A percentile compares a stretch with the other conserved stretches of the same genome.
Evolutionary conservation across 1,140 invertebrate genomes (phyloP).

Genomic region (Dendroctonus valens): DNA sequence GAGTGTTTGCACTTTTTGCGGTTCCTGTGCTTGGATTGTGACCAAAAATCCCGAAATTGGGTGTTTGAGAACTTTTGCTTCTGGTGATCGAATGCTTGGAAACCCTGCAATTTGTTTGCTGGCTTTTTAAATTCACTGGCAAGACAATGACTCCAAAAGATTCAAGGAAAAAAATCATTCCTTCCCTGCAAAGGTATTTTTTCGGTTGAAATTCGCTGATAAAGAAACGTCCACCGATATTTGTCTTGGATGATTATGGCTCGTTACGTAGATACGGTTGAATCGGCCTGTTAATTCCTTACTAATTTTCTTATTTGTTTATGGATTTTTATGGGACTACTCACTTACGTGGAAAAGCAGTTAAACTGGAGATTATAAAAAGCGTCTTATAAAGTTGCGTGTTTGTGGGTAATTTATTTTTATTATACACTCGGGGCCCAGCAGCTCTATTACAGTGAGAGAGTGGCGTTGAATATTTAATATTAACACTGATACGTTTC

Average conservation of each 20-base stretch:
- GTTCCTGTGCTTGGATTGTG: not conserved
- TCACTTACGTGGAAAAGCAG: slow-evolving; percentile 24
- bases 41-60: not conserved
- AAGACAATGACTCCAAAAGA: too few species aligned
- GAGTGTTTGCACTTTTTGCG: not conserved
- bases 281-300: slow-evolving; percentile 34
- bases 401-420: slow-evolving; percentile 21
- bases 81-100: too few species aligned
- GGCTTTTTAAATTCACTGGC: too few species aligned
- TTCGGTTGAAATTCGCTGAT: slow-evolving; percentile 35
- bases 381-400: slow-evolving; percentile 21
- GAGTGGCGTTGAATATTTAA: slow-evolving; percentile 19
- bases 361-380: slow-evolving; percentile 13
- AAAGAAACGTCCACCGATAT: slow-evolving; percentile 35
- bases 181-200: slow-evolving; percentile 30
- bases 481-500: slow-evolving; percentile 15
- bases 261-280: slow-evolving; percentile 26
- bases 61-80: not conserved
- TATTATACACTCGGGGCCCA: slow-evolving; percentile 15
- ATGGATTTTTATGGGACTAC: slow-evolving; percentile 32
- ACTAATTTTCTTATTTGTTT: slow-evolving; percentile 43
- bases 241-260: slow-evolving; percentile 34
- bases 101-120: too few species aligned
- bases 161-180: not conserved
- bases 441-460: slow-evolving; percentile 6